Conservation (phyloP, 2,797 vertebrate genomes). For the Cichlasoma orientale region DNA sequence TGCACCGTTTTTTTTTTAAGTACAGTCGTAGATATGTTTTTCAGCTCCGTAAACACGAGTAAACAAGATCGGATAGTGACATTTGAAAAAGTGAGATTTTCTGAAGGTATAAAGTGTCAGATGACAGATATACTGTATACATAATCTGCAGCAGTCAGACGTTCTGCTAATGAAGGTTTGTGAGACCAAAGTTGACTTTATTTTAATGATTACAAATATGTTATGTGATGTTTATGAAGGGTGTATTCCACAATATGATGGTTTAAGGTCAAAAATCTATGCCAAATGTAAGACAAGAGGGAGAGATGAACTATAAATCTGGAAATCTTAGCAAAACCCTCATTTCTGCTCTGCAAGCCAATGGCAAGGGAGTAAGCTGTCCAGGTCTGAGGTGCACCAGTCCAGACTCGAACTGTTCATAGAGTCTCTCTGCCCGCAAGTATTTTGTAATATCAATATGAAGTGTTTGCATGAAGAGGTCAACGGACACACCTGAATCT, state of each 20-base stretch:
- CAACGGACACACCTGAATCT: neutral
- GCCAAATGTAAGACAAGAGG: constrained; percentile 19
- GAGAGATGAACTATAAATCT: constrained; percentile 15
- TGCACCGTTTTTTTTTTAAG: constrained; percentile 42
- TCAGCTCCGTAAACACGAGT: constrained; percentile 32
- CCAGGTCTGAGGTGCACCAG: neutral
- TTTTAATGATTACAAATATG: constrained; percentile 8
- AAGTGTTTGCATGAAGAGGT: neutral
- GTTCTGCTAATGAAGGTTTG: neutral
- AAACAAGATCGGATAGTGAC: constrained; percentile 28
- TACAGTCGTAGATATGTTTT: constrained; percentile 53
- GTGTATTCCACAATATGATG: constrained; percentile 18
- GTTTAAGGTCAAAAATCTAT: constrained; percentile 26
- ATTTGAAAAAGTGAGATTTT: constrained; percentile 31
- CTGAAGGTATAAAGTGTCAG: constrained; percentile 49
- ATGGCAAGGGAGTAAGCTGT: neutral
- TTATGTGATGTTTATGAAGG: neutral
- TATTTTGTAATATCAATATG: neutral
- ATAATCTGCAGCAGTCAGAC: constrained; percentile 26
- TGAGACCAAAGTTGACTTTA: neutral
- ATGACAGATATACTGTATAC: constrained; percentile 19
- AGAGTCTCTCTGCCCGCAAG: neutral
- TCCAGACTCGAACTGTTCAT: neutral
- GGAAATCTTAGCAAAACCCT: constrained; percentile 27
- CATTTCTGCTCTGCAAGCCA: constrained; percentile 10